phyloP scores from a whole-genome alignment of 2,888 invertebrate species.

The Anorthoa munda region DNA sequence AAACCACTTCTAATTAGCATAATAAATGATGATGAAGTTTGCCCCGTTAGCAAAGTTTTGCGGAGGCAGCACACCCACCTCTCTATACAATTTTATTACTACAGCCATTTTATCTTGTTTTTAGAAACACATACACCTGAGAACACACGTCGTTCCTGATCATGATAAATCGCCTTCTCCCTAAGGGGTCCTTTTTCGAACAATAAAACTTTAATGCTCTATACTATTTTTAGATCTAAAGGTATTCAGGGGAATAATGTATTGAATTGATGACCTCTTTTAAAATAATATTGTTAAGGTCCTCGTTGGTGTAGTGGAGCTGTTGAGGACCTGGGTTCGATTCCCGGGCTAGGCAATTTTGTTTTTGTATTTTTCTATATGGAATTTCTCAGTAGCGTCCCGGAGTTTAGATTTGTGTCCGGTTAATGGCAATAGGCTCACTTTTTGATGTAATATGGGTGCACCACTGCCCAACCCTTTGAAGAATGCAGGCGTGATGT shows the following conservation, averaged over 20 bases:
- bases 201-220: conserved; percentile 49
- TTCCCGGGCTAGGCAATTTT: too few relatives aligned
- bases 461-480: too few relatives aligned
- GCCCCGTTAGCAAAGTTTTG: background rate
- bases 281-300: conserved; percentile 21
- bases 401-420: too few relatives aligned
- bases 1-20: conserved; percentile 28
- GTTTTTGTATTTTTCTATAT: too few relatives aligned
- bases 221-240: conserved; percentile 42
- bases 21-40: conserved; percentile 23
- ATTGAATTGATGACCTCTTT: conserved; percentile 25
- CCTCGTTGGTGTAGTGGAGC: background rate
- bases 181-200: conserved; percentile 5
- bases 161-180: conserved; percentile 43
- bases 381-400: too few relatives aligned
- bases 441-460: too few relatives aligned
- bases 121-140: conserved; percentile 18
- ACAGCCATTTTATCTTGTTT: conserved; percentile 1
- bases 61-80: conserved; percentile 7
- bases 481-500: too few relatives aligned
- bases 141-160: conserved; percentile 39
- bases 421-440: too few relatives aligned
- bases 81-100: conserved; percentile 6
- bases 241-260: background rate
- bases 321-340: too few relatives aligned